Percentiles rank a stretch among this genome's conserved stretches.
Evolutionary conservation across 2,888 invertebrate genomes (phyloP).

Genomic region (Allygus modestus): DNA sequence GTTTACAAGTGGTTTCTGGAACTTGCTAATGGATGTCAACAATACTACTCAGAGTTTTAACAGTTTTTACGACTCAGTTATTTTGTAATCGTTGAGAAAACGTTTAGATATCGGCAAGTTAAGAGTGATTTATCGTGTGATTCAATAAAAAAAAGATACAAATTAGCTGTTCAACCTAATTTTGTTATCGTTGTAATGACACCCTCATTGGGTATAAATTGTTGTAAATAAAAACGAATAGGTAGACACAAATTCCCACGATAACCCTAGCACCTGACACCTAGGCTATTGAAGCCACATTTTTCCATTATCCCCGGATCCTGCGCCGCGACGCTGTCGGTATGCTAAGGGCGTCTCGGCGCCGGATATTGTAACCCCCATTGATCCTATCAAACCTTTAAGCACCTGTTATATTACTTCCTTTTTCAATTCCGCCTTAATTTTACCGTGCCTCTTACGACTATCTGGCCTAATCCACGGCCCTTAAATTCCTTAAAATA

Average conservation of each 20-base stretch:
- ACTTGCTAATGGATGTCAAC: slow-evolving; percentile 5
- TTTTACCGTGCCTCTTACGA: slow-evolving; percentile 56
- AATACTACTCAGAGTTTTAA: neutral
- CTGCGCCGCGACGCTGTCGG: slow-evolving; percentile 15
- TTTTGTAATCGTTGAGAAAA: too few species aligned
- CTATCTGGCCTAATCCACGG: slow-evolving; percentile 45
- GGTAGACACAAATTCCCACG: too few species aligned
- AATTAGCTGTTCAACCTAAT: too few species aligned
- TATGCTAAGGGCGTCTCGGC: slow-evolving; percentile 55
- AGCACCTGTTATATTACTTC: slow-evolving; percentile 63
- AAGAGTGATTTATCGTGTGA: too few species aligned
- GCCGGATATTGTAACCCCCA: slow-evolving; percentile 62
- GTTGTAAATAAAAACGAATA: too few species aligned
- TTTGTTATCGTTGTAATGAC: too few species aligned
- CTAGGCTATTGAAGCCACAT: slow-evolving; percentile 23
- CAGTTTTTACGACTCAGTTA: neutral
- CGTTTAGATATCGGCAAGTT: too few species aligned
- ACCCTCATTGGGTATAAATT: too few species aligned
- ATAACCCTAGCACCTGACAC: neutral
- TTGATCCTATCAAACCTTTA: slow-evolving; percentile 61
- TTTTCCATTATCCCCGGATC: slow-evolving; percentile 12
- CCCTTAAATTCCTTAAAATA: slow-evolving; percentile 50
- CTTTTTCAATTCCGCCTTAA: slow-evolving; percentile 62
- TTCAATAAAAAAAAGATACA: too few species aligned
- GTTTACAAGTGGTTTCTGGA: neutral